These are phyloP conservation scores for Amphipoea oculea DNA, from an alignment of 2,888 invertebrate species.

Conservation along the genomic window DNA sequence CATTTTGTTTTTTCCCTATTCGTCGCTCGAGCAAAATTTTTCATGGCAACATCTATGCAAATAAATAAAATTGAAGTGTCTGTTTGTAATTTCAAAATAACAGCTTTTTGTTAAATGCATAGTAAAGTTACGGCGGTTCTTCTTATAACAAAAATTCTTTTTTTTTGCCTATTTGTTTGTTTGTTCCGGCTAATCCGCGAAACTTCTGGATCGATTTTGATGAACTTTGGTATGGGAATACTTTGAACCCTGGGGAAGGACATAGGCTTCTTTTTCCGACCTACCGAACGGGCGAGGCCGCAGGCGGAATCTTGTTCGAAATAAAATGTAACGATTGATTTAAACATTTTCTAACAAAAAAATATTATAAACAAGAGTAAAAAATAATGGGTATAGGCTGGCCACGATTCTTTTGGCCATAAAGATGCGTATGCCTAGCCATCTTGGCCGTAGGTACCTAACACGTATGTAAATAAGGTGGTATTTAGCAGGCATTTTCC, in stretches of 20 bases:
- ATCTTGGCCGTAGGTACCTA: not conserved
- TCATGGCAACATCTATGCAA: not conserved
- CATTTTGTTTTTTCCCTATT: not conserved
- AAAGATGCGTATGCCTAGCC: not conserved
- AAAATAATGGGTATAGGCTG: too few relatives aligned
- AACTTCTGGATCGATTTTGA: not conserved
- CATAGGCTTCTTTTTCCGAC: not conserved
- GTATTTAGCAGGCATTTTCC: constrained; percentile 6
- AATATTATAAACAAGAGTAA: not conserved
- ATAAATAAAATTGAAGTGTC: not conserved
- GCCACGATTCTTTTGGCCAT: not conserved
- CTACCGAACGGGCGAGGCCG: too few relatives aligned
- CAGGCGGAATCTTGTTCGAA: too few relatives aligned
- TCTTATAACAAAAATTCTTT: too few relatives aligned
- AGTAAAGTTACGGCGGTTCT: not conserved
- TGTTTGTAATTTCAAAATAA: not conserved
- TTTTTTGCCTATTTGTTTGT: not conserved
- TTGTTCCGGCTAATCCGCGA: not conserved
- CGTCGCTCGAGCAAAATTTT: not conserved
- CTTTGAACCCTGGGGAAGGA: too few relatives aligned
- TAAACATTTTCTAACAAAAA: not conserved
- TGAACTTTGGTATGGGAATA: not conserved
- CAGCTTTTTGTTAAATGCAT: not conserved
- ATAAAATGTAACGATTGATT: not conserved
- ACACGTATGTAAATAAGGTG: not conserved